Evolutionary conservation across 2,113 vertebrate species (phyloP), one percentile per base, ranked within the genome.

Genomic region (Trichechus manatus): DNA sequence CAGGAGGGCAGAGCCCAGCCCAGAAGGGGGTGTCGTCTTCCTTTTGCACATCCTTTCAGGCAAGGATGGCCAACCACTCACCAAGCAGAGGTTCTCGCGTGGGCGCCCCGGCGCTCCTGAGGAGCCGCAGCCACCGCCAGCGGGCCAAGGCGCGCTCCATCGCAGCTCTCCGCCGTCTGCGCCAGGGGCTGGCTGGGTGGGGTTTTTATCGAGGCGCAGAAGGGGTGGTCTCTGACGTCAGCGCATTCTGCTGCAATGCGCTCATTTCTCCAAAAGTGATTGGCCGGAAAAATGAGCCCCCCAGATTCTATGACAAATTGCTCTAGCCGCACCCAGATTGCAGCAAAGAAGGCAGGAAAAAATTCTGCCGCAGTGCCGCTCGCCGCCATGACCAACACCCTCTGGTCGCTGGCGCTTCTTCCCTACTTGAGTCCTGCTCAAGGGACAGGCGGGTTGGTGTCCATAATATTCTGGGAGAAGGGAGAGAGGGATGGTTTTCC

Each of bases 301-400:
- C 97, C 97, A 97, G 97, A 98, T 98, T 97, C 97, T 83, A 98
- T 98, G 97, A 98, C 97, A 97, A 98, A 98, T 98, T 97, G 97
- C 96, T 97, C 92, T 63, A 92, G 96, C 97, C 97, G 97, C 97
- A 97, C 97, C 97, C 97, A 98, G 96, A 97, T 80, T 98, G 97
- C 97, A 97, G 97, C 97, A 97, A 97, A 98, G 96, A 96, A 98
- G 92, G 87, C 70, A 96, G 96, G 95, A 89, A 97, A 97, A 97
- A 97, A 95, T 92, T 97, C 97, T 98, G 96, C 97, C 97, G 97
- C 97, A 98, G 96, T 97, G 97, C 95, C 94, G 96, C 83, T 93
- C 87, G 97, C 96, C 97, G 97, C 97, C 97, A 98, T 98, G 96
- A 89, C 97, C 97, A 96, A 97, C 97, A 97, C 97, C 97, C 97